Evolutionary conservation across 2,888 invertebrate genomes (phyloP), one percentile per base, ranked within the genome.

Genomic region (Pantelozetes paolii): DNA sequence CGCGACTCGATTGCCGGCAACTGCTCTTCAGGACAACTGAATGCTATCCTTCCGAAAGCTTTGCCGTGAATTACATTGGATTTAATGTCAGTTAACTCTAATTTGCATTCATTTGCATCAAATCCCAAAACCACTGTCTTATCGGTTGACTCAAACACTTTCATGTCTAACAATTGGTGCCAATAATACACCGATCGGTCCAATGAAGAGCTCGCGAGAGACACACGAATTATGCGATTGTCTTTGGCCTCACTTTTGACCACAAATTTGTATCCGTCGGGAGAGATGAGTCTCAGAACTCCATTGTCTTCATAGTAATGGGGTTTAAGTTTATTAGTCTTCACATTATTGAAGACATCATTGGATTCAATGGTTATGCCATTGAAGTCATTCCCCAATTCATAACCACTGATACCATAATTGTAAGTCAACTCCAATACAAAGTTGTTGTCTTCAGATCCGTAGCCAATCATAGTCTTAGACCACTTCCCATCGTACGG

Each of bases 401-500:
- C 89, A 81, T 99, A 98, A 71, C 87, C 85, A 77, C 89, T 89
- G 28, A 98, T 88, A 28, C 94, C 94, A 82, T 99, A 99, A 82
- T 99, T 99, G 83, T 98, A 99, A 15, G 98, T 98, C 62, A 99
- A 85, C 82, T 99, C 98, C 28, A 97, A 86, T 0, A 94, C 98
- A 85, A 98, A 99, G 83, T 98, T 92, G 72, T 87, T 86, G 79
- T 94, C 91, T 84, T 99, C 99, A 0, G 92, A 89, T 0, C 98
- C 98, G 83, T 96, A 99, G 1, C 98, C 99, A 64, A 98, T 87
- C 98, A 99, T 99, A 0, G 98, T 97, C 85, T 99, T 99, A 81
- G 96, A 96, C 99, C 99, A 99, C 79, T 48, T 26, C 13, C 73
- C 73, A 73, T 73, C 73, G 40, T 73, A 73, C 64, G 76, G 64